Base-by-base conservation (phyloP, 2,888 invertebrate species). In the Exocentrus adspersus region DNA sequence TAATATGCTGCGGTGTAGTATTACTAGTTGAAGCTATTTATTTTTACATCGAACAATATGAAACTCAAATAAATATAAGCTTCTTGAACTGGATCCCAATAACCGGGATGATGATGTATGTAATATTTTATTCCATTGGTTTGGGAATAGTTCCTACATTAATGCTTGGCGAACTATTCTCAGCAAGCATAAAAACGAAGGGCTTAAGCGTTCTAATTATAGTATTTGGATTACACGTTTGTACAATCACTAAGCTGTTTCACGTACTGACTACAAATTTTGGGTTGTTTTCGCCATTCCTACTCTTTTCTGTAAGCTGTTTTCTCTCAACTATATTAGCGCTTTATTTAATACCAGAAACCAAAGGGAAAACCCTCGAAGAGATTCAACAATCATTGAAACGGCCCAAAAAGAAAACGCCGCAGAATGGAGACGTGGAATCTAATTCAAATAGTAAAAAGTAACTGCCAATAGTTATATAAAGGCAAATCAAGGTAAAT, bases 81-180 rank as follows among this genome's bases (percentile, higher is more conserved):
- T 17, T 30, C 7, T 7, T 75, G 0, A 68, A 69, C 16, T 78
- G 77, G 78, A 67, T 79, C 43, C 79, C 80, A 3, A 28, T 79
- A 7, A 68, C 65, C n/a, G 78, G 77, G n/a, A 72, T 80, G 74
- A 60, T 79, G 1, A 2, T 67, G 1, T 80, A 69, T 61, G 67
- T 77, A 2, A 7, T 74, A 7, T 58, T 69, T 1, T 76, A 42
- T 64, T 72, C 75, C 4, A 65, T 70, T 9, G 78, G 78, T 16
- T 45, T 77, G 14, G 76, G 75, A 9, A 65, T 75, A 4, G 72
- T 77, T 5, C 78, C 79, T 7, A 75, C 73, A 4, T 60, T 78
- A 24, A 74, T 79, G 71, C 50, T 75, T n/a, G 75, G 77, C 2
- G 79, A 79, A 66, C 59, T 79, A 16, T 79, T 78, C 59, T 76